These are phyloP conservation scores for Myotis brandtii DNA, from an alignment of 2,113 vertebrate genomes.

Conservation along the genomic window DNA sequence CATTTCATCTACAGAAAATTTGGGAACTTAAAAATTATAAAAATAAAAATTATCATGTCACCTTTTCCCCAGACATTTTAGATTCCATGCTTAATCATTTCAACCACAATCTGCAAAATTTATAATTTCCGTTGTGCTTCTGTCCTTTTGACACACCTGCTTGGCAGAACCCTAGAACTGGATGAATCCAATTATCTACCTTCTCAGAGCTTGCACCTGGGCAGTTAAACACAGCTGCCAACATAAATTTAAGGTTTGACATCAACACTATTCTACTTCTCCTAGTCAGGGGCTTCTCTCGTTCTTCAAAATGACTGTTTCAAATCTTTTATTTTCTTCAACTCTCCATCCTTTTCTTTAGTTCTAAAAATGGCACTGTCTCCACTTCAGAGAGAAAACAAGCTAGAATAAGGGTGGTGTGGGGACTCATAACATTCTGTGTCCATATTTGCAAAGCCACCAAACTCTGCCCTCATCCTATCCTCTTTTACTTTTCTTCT, in stretches of 20 bases:
- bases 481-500: background rate
- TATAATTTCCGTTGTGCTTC: background rate
- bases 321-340: background rate
- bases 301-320: slow-evolving; percentile 52
- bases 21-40: background rate
- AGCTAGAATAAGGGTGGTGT: background rate
- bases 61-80: background rate
- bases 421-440: background rate
- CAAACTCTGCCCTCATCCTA: background rate
- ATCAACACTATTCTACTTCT: background rate
- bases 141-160: slow-evolving; percentile 64
- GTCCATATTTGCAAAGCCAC: background rate
- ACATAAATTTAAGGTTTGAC: slow-evolving; percentile 47
- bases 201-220: slow-evolving; percentile 65
- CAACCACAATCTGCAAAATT: background rate
- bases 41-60: background rate
- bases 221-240: slow-evolving; percentile 64
- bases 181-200: slow-evolving; percentile 57
- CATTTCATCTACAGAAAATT: background rate
- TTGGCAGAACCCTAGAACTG: slow-evolving; percentile 25
- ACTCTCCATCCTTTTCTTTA: background rate
- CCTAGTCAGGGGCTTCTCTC: background rate
- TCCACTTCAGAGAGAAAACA: background rate
- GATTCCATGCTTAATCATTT: slow-evolving; percentile 23
- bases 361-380: background rate